Percentiles rank a stretch among this genome's conserved stretches.
These are phyloP conservation scores for Drosophila yakuba DNA, from an alignment of 1,140 invertebrate species.

Conservation along the genomic window DNA sequence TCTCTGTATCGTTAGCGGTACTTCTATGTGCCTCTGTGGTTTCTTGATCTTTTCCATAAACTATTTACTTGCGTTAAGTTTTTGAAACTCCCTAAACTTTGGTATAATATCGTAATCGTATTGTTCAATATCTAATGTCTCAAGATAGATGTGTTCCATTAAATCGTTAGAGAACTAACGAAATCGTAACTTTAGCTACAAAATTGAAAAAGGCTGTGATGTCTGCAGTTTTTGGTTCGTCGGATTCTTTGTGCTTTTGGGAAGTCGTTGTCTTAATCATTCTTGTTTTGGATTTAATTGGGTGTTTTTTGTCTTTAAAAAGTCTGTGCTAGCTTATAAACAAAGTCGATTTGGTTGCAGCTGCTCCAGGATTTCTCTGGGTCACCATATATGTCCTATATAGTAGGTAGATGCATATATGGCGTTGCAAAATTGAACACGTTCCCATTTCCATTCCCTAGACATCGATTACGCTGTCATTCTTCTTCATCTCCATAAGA, in stretches of 20 bases:
- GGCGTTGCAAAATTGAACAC: constrained; percentile 70
- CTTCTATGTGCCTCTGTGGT: constrained; percentile 48
- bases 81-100: constrained; percentile 67
- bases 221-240: constrained; percentile 4
- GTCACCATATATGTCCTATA: constrained; percentile 34
- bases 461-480: constrained; percentile 93
- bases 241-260: constrained; percentile 7
- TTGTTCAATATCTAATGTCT: constrained; percentile 30
- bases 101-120: constrained; percentile 50
- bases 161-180: constrained; percentile 8
- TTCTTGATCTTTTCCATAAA: constrained; percentile 24
- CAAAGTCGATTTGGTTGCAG: constrained; percentile 63
- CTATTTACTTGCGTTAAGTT: constrained; percentile 40
- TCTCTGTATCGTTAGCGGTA: constrained; percentile 1
- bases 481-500: constrained; percentile 87
- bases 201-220: constrained; percentile 42
- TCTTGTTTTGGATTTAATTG: constrained; percentile 9
- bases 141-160: constrained; percentile 9
- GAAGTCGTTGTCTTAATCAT: constrained; percentile 23
- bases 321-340: constrained; percentile 54
- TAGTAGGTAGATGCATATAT: constrained; percentile 38
- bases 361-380: constrained; percentile 30
- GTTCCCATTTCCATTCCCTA: constrained; percentile 79
- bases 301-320: constrained; percentile 3
- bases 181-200: constrained; percentile 28